Percentiles rank a stretch among this genome's conserved stretches.
Conservation (phyloP, 1,140 invertebrate genomes). For the Atta cephalotes region DNA sequence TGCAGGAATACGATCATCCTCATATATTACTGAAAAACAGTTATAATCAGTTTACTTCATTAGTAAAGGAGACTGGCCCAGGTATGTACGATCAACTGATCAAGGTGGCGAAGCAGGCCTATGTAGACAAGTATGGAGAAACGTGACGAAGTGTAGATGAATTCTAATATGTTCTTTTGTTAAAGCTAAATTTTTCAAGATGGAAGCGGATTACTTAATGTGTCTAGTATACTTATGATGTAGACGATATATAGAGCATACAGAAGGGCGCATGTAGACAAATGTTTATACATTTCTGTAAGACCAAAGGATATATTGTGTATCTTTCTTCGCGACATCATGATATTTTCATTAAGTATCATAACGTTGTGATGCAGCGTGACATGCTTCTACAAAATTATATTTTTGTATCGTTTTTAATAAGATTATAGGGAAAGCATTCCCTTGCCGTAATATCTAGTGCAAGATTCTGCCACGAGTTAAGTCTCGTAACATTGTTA, state of each 20-base stretch:
- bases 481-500: slow-evolving; percentile 26
- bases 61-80: slow-evolving; percentile 89
- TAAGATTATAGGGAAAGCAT: background rate
- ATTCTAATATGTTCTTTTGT: background rate
- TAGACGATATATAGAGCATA: background rate
- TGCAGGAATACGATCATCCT: slow-evolving; percentile 89
- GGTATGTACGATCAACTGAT: slow-evolving; percentile 85
- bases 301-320: background rate
- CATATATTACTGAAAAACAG: slow-evolving; percentile 86
- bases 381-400: background rate
- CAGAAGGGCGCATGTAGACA: background rate
- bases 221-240: background rate
- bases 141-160: slow-evolving; percentile 29
- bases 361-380: background rate
- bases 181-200: background rate
- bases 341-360: slow-evolving; percentile 25
- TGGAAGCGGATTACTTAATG: background rate
- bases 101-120: slow-evolving; percentile 82
- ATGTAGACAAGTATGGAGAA: slow-evolving; percentile 69
- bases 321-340: background rate
- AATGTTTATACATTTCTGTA: background rate
- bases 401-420: slow-evolving; percentile 44
- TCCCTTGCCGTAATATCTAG: background rate
- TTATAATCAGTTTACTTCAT: slow-evolving; percentile 87
- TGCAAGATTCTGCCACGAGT: background rate